Evolutionary conservation across 1,140 invertebrate genomes (phyloP), one percentile per base, ranked within the genome.

Genomic region (Cotesia glomerata): DNA sequence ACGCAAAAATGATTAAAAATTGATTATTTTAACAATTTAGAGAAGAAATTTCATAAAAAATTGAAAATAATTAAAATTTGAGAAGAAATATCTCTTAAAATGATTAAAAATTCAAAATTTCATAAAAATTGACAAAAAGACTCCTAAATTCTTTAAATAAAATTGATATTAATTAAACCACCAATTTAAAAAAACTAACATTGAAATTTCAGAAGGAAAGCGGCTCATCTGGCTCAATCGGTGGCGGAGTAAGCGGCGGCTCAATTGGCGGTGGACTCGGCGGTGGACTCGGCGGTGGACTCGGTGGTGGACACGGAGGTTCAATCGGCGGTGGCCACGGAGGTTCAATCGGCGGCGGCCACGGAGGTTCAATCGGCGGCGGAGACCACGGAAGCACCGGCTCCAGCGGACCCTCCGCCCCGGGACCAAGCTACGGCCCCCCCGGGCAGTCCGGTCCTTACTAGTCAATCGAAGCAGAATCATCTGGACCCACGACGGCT

Each of bases 371-470:
- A 74, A 76, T 81, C 69, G 86, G 86, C 61, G 77, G 79, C n/a
- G 86, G 84, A 16, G 14, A 4, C 13, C 39, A 34, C 79, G 85
- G 85, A 67, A 84, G 86, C 16, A 49, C 52, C 67, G 77, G 64
- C 69, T 67, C 74, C 26, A 79, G 75, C 61, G 82, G 82, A 51
- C 81, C 83, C 8, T 81, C 84, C 70, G 86, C 85, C 75, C 89
- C 90, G 62, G 91, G 90, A 79, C 85, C 88, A 73, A 90, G 85
- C 83, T 92, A 92, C 85, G 91, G 91, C 73, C 85, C 90, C 39
- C 91, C 91, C 65, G 90, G 91, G 72, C 80, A 72, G 74, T 87
- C 84, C 69, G 86, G 86, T 68, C 85, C 86, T 71, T 87, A 87
- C 85, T 87, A 87, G 86, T 87, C 86, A 87, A 83, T 81, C 78